Evolutionary conservation across 2,113 vertebrate species (phyloP), one percentile per base, ranked within the genome.

Genomic region (Tupaia chinensis): DNA sequence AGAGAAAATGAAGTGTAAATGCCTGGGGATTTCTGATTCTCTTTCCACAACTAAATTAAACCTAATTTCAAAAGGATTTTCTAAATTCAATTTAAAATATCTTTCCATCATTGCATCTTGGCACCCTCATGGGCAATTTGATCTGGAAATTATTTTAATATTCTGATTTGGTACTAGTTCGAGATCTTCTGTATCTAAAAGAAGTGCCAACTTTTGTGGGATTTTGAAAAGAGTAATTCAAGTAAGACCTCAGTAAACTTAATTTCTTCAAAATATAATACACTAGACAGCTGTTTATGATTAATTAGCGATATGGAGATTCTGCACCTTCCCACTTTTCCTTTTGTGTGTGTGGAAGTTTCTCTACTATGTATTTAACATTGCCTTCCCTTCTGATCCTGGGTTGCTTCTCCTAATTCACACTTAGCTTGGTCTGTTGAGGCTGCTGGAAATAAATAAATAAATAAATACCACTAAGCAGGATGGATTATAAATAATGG

Each of bases 1-100:
- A 96, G 61, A 91, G 53, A 97, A 96, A 94, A 96, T 95, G 29
- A 96, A 89, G 74, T 87, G 16, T 76, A 83, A 87, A 9, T 93
- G 27, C 68, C 87, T 89, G 16, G 56, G 79, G 89, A 80, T 88
- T 95, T 94, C 88, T 17, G 29, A 1, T 89, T n/a, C 22, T 91
- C 25, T 65, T 74, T 65, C 23, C n/a, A 69, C 7, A 91, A 56
- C 23, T 96, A 89, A 84, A 81, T 79, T 95, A 63, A 93, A 80
- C 34, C 29, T 94, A 84, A 96, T 92, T 91, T 93, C 69, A 69
- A 83, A 68, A 79, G 16, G 1, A 0, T 7, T 91, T 89, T 96
- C 61, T 83, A 86, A 96, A 89, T 92, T 89, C 95, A 95, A 80
- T 7, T n/a, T 88, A 78, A 29, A 58, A 22, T 20, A 29, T 68